These are phyloP conservation scores for Branchinecta sandiegonensis DNA, from an alignment of 2,888 invertebrate species.

Conservation along the genomic window DNA sequence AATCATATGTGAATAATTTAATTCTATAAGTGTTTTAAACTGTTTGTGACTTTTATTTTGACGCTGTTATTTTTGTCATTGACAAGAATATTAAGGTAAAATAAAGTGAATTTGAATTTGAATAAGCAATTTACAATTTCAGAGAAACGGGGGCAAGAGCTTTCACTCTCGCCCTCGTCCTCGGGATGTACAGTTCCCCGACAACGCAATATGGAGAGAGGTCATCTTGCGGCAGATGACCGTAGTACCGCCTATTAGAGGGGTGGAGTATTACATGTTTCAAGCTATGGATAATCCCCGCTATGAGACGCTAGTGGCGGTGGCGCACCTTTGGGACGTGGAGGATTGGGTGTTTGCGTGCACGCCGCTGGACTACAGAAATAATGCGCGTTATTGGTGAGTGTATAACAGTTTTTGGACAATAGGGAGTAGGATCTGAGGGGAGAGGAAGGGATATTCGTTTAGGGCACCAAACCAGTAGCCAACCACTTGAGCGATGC, in stretches of 20 bases:
- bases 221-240: conserved; percentile 6
- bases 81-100: too few relatives aligned
- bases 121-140: not conserved
- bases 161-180: not conserved
- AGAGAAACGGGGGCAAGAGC: conserved; percentile 14
- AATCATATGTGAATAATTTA: too few relatives aligned
- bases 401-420: not conserved
- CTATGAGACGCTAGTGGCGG: not conserved
- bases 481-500: too few relatives aligned
- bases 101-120: too few relatives aligned
- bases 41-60: too few relatives aligned
- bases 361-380: not conserved
- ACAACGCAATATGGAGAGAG: conserved; percentile 2
- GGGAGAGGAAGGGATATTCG: too few relatives aligned
- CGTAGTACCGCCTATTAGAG: not conserved
- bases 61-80: too few relatives aligned
- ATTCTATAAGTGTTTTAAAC: too few relatives aligned
- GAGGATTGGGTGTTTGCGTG: conserved; percentile 5
- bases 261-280: not conserved
- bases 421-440: too few relatives aligned
- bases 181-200: not conserved
- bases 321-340: not conserved
- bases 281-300: conserved; percentile 13
- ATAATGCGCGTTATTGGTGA: not conserved
- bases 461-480: too few relatives aligned